Percentiles rank a stretch among this genome's conserved stretches.
These are phyloP conservation scores for Babyrousa celebensis DNA, from an alignment of 2,797 vertebrate genomes.

Conservation along the genomic window DNA sequence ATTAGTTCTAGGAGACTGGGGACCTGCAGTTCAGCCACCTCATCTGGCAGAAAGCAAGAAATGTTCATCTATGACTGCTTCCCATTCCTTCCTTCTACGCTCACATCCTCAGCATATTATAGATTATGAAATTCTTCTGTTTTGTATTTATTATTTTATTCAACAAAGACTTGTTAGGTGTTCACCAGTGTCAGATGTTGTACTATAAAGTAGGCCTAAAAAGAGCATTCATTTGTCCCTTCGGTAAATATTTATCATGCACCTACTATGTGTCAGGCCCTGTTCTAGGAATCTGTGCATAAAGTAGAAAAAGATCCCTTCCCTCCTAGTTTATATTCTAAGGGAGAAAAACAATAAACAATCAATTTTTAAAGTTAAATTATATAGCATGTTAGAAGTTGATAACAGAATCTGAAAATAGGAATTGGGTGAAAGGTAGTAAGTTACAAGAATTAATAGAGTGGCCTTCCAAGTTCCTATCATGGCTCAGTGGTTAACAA, in stretches of 20 bases:
- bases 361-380: conserved; percentile 29
- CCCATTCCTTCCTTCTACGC: not conserved
- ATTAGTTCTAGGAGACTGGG: not conserved
- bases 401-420: not conserved
- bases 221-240: conserved; percentile 15
- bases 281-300: not conserved
- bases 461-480: not conserved
- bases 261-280: not conserved
- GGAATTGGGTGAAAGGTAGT: not conserved
- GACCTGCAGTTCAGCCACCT: not conserved
- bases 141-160: conserved; percentile 28
- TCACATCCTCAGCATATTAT: not conserved
- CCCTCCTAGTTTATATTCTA: not conserved
- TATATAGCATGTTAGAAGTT: not conserved
- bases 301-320: not conserved
- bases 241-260: conserved; percentile 49
- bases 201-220: not conserved
- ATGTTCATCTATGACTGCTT: not conserved
- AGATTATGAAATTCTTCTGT: not conserved
- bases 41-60: not conserved
- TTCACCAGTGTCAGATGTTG: not conserved
- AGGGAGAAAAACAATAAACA: not conserved
- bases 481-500: too few relatives aligned
- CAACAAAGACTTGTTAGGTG: not conserved
- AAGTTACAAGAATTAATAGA: not conserved